Base-by-base conservation (phyloP, 2,113 vertebrate genomes). In the Neopipo cinnamomea region DNA sequence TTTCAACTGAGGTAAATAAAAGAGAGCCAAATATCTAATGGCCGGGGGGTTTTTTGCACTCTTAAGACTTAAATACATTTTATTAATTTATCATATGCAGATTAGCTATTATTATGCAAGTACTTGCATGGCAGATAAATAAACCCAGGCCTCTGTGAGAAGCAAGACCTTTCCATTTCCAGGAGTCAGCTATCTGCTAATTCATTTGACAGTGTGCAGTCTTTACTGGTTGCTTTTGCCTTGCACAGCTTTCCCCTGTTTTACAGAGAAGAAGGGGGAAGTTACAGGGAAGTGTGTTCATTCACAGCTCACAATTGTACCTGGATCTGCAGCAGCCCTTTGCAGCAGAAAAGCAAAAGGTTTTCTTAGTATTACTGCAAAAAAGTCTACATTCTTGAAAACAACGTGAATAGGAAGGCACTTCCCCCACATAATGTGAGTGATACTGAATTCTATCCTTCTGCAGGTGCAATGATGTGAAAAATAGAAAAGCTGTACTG, bases 401-500 rank as follows among this genome's bases (percentile, higher is more conserved):
- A 39, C 0, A 21, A 16, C 16, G 4, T 41, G 52, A 89, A 72
- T 37, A 78, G 46, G 56, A 95, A 91, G 75, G 37, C 27, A 92
- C 70, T 84, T 72, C 27, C 33, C 67, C 37, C 3, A 1, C 71
- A 66, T 50, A 37, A 85, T 33, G 24, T 61, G 70, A 95, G 74
- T 23, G 17, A 93, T 77, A 94, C 78, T 1, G 0, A 94, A 95
- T 70, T 94, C 74, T 78, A 85, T 89, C 94, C 70, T 93, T 94
- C 88, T 75, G 85, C 8, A 9, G 83, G 78, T 91, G 95, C 92
- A 96, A 55, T 33, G 83, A 95, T 86, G 91, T 96, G 94, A 97
- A 91, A 97, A 96, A 96, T 93, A 73, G 95, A 79, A 96, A 97
- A 93, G 55, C 71, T 94, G 91, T 75, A n/a, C 77, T 1, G 10